Evolutionary conservation across 2,113 vertebrate species (phyloP), one percentile per base, ranked within the genome.

Genomic region (Elaphurus davidianus): DNA sequence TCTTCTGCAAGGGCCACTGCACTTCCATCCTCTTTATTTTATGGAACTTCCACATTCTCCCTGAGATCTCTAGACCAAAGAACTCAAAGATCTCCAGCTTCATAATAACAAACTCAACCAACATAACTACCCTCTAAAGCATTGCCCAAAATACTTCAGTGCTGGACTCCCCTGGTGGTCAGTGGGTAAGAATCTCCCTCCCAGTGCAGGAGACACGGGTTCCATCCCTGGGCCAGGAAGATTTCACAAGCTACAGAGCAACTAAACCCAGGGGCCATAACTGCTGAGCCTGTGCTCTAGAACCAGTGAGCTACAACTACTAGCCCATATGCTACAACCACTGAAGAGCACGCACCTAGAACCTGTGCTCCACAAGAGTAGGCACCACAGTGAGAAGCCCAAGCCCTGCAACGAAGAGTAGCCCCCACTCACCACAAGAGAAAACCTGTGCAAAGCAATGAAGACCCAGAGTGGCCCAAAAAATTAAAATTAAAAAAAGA

Each of bases 41-140:
- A 67, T 67, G 50, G 16, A 91, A 96, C 83, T 81, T 64, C 74
- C 81, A 76, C 23, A 82, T 59, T 96, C n/a, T 98, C 28, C 54
- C 28, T 74, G 43, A 92, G 47, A 90, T 67, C 17, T 19, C 36
- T 87, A 81, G 52, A 90, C 15, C n/a, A 85, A 96, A 93, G 43
- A 47, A 36, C 91, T 54, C 78, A 12, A 96, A 86, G 40, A 93
- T 90, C 74, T 88, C 33, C 19, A 94, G 76, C 47, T 84, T 96
- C 16, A 52, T 28, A 92, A 57, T 62, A 74, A 89, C 17, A 97
- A 90, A 92, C 27, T 54, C 19, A 40, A 60, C 25, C 79, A 67
- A 2, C 2, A 3, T 52, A 90, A 87, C 54, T 92, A 33, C 43
- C 95, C 40, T 88, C 87, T 57, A 59, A 62, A 62, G 14, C 71